phyloP scores from a whole-genome alignment of 1,140 invertebrate genomes.

The Leptonema lineaticorne region DNA sequence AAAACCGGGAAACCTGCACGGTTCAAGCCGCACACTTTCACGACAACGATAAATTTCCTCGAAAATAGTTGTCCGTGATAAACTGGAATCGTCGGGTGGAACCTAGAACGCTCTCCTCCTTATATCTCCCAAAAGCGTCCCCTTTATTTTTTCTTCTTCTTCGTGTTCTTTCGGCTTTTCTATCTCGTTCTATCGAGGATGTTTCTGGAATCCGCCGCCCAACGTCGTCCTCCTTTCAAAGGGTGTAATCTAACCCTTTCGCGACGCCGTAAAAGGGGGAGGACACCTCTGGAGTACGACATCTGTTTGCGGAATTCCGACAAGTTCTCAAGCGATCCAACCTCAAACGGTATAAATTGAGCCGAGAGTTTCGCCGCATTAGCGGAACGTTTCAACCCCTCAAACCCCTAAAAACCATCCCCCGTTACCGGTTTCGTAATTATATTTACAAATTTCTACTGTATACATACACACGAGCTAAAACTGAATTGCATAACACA shows the following conservation, averaged over 20 bases:
- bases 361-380: slow-evolving; percentile 18
- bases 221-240: too few species aligned
- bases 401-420: background rate
- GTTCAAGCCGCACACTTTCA: slow-evolving; percentile 8
- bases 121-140: too few species aligned
- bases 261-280: too few species aligned
- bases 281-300: too few species aligned
- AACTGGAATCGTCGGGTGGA: slow-evolving; percentile 6
- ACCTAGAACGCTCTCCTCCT: background rate
- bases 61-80: slow-evolving; percentile 23
- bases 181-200: too few species aligned
- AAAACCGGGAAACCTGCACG: background rate
- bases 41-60: slow-evolving; percentile 29
- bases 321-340: slow-evolving; percentile 26
- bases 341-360: slow-evolving; percentile 30
- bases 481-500: too few species aligned
- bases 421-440: background rate
- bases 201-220: background rate
- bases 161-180: too few species aligned
- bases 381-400: background rate
- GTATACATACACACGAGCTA: too few species aligned
- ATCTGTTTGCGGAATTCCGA: slow-evolving; percentile 31
- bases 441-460: slow-evolving; percentile 12
- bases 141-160: too few species aligned
- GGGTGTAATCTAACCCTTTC: background rate